Base-by-base conservation (phyloP, 2,888 invertebrate genomes). In the Boloria euphrosyne region DNA sequence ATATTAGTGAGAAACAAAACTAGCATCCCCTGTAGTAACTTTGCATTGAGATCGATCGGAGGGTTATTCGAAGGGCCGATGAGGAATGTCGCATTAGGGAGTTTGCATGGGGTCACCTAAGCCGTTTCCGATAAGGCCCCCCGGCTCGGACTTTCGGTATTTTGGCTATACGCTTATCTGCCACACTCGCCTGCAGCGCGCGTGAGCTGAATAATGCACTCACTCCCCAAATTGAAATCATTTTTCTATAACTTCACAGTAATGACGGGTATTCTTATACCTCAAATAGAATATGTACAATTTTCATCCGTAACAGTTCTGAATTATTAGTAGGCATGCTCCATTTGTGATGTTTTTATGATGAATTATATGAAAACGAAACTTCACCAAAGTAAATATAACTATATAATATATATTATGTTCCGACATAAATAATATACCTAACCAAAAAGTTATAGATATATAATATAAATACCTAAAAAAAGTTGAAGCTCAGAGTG, bases 71-170 rank as follows among this genome's bases (percentile, higher is more conserved):
- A 79, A 76, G 75, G 78, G 76, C 78, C 79, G 78, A 84, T 82
- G 84, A 84, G 82, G 85, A 82, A 87, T 86, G 91, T 90, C 89
- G 87, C 90, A 84, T 86, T 84, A 84, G 90, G 90, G 90, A 89
- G 90, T 86, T 87, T 88, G 86, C 89, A 85, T 86, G 90, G 89
- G 90, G 90, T 87, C 87, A 87, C 85, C 85, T 92, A 93, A 93
- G 92, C 92, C 92, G 89, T 92, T 91, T 92, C 89, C 92, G 93
- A 93, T 93, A 92, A 92, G 90, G 82, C 89, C 88, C 88, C 86
- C 83, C 73, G 80, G 80, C 66, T 72, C 76, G 75, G 69, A 74
- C 82, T 82, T 79, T 82, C 80, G 85, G 83, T 75, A 84, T 85
- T 71, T 80, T 75, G 81, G 80, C 83, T 81, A 38, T 17, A 75